These are phyloP conservation scores for Euura lappo DNA, from an alignment of 1,140 invertebrate species.

Conservation along the genomic window DNA sequence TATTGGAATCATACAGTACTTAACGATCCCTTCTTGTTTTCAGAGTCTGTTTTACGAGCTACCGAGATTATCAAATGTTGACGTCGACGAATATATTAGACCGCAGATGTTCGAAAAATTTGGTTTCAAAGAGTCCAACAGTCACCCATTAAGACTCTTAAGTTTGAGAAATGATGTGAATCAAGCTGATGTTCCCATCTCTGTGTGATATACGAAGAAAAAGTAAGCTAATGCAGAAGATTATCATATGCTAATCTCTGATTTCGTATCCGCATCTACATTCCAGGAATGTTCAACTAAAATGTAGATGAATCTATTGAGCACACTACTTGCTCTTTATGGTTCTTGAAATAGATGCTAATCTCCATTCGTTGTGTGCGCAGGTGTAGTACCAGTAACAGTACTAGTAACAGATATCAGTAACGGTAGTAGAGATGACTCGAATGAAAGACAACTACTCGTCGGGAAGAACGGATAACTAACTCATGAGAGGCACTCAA, in stretches of 20 bases:
- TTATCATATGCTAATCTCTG: neutral
- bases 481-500: too few species aligned
- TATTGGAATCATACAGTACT: constrained; percentile 57
- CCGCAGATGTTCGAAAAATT: constrained; percentile 47
- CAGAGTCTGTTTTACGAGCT: constrained; percentile 68
- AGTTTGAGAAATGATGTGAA: neutral
- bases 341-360: too few species aligned
- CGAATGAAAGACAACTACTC: too few species aligned
- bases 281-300: too few species aligned
- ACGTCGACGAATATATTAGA: constrained; percentile 66
- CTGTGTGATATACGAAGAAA: constrained; percentile 40
- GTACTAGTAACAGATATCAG: too few species aligned
- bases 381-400: too few species aligned
- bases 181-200: constrained; percentile 32
- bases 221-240: constrained; percentile 25
- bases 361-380: too few species aligned
- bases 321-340: too few species aligned
- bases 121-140: constrained; percentile 26
- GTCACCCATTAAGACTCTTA: constrained; percentile 23
- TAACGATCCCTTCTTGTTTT: constrained; percentile 56
- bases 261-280: too few species aligned
- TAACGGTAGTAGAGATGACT: too few species aligned
- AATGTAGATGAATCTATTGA: too few species aligned
- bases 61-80: constrained; percentile 62
- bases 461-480: too few species aligned